Evolutionary conservation across 2,113 vertebrate genomes (phyloP).

Genomic region (Catharus bicknelli): DNA sequence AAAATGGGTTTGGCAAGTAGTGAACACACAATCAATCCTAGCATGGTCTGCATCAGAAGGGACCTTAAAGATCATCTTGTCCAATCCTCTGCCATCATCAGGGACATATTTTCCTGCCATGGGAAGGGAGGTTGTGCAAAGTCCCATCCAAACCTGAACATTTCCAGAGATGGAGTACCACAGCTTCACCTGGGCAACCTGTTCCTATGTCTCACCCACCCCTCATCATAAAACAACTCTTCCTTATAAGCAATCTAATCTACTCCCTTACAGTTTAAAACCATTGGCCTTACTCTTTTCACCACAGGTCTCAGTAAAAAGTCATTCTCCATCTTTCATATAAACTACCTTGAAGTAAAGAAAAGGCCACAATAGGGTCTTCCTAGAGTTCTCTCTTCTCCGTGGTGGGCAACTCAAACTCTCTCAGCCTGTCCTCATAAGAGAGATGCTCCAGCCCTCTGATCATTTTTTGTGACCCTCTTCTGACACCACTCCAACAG

Average conservation of each 20-base stretch:
- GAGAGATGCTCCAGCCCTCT: not conserved
- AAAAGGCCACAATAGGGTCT: not conserved
- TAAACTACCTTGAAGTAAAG: not conserved
- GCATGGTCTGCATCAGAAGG: not conserved
- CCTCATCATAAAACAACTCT: not conserved
- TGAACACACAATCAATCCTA: not conserved
- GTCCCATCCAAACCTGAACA: not conserved
- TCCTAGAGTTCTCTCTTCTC: not conserved
- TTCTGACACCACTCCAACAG: accelerated
- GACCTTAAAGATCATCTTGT: not conserved
- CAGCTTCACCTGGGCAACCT: not conserved
- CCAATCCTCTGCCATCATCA: too few relatives aligned
- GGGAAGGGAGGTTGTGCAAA: not conserved
- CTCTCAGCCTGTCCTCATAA: not conserved
- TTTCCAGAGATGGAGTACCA: not conserved
- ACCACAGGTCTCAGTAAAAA: not conserved
- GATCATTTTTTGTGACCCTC: not conserved
- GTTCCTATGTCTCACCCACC: not conserved
- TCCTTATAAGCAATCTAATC: not conserved
- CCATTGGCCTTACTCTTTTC: not conserved
- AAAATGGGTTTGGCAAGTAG: not conserved
- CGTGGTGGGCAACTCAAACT: not conserved
- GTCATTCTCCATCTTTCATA: not conserved
- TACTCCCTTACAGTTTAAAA: not conserved
- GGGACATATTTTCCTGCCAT: not conserved